phyloP scores from a whole-genome alignment of 2,113 vertebrate genomes.

The Hydrochoerus hydrochaeris region DNA sequence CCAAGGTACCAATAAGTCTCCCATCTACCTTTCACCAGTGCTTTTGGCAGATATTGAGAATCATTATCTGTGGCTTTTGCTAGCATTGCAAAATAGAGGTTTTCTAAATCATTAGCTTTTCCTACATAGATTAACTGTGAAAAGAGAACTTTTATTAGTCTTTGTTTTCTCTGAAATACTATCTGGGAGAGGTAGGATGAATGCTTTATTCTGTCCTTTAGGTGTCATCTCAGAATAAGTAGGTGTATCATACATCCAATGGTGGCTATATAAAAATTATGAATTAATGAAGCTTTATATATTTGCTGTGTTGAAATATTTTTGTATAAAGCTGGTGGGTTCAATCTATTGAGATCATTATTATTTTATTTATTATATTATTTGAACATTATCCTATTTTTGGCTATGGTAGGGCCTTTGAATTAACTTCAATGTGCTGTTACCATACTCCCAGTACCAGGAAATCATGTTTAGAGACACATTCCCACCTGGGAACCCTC shows the following conservation, averaged over 20 bases:
- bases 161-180: background rate
- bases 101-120: slow-evolving; percentile 24
- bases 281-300: background rate
- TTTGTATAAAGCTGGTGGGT: background rate
- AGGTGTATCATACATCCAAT: background rate
- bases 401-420: background rate
- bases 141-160: background rate
- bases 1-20: background rate
- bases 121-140: background rate
- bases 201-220: background rate
- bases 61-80: background rate
- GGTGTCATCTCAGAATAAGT: background rate
- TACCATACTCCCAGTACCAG: background rate
- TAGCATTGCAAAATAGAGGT: background rate
- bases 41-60: background rate
- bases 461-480: too few relatives aligned
- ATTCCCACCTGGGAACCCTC: too few relatives aligned
- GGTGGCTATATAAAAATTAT: background rate
- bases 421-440: background rate
- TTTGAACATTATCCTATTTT: too few relatives aligned
- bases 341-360: background rate
- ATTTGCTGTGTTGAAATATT: background rate
- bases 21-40: background rate
- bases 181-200: background rate
- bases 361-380: too few relatives aligned